phyloP scores from a whole-genome alignment of 2,888 invertebrate species.

The Melieria crassipennis region DNA sequence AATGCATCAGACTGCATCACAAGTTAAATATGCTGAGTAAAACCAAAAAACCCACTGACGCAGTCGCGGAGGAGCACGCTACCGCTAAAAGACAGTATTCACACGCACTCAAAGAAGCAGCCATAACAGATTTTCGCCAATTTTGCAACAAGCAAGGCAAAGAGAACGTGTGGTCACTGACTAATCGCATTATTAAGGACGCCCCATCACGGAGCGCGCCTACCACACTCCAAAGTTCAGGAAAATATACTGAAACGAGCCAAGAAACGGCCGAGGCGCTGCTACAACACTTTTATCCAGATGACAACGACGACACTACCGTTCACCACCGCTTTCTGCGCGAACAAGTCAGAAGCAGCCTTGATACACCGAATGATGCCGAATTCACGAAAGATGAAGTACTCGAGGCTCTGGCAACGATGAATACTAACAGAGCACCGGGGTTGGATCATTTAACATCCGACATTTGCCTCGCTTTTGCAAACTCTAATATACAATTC shows the following conservation, averaged over 20 bases:
- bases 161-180: not conserved
- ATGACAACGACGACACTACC: not conserved
- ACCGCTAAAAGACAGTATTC: not conserved
- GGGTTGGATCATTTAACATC: not conserved
- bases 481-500: not conserved
- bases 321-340: not conserved
- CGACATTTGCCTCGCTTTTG: not conserved
- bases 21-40: not conserved
- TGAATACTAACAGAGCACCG: not conserved
- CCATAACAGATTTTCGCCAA: not conserved
- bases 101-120: slow-evolving; percentile 7
- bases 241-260: not conserved
- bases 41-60: not conserved
- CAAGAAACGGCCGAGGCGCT: not conserved
- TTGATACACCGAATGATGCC: not conserved
- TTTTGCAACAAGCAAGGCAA: slow-evolving; percentile 7
- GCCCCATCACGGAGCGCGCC: not conserved
- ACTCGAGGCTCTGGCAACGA: not conserved
- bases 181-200: slow-evolving; percentile 9
- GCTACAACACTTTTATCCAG: not conserved
- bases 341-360: not conserved
- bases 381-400: not conserved
- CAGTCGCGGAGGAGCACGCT: not conserved
- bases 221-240: not conserved
- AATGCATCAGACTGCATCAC: slow-evolving; percentile 9